A percentile compares a stretch with the other conserved stretches of the same genome.
These are phyloP conservation scores for Halocaridina rubra DNA, from an alignment of 2,888 invertebrate genomes.

Conservation along the genomic window DNA sequence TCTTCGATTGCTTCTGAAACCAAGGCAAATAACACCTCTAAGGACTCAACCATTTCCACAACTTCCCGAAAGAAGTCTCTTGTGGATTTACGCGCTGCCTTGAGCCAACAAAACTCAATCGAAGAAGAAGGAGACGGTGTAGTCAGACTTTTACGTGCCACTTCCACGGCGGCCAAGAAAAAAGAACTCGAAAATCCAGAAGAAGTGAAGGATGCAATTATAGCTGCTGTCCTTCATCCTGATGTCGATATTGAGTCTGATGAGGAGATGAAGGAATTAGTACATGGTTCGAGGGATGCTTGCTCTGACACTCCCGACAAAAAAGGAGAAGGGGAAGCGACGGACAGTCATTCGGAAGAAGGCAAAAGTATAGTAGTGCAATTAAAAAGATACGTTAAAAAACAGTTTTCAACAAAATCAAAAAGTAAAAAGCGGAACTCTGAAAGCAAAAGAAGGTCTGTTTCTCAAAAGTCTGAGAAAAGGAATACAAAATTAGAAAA, in stretches of 20 bases:
- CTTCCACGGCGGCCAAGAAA: constrained; percentile 34
- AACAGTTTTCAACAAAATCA: constrained; percentile 48
- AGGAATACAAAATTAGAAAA: background rate
- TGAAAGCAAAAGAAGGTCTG: constrained; percentile 65
- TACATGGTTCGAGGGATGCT: constrained; percentile 15
- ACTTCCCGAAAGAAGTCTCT: background rate
- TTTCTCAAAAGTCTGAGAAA: background rate
- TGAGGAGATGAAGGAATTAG: constrained; percentile 57
- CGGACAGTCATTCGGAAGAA: background rate
- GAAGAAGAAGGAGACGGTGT: constrained; percentile 6
- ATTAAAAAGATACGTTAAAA: constrained; percentile 57
- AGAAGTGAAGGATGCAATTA: constrained; percentile 58
- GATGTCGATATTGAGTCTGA: constrained; percentile 62
- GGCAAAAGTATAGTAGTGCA: constrained; percentile 56
- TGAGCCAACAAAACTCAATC: background rate
- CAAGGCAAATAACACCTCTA: background rate
- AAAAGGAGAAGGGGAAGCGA: background rate
- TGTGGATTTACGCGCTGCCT: background rate
- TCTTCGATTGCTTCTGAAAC: background rate
- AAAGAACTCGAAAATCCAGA: constrained; percentile 50
- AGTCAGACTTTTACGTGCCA: constrained; percentile 39
- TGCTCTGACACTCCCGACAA: background rate
- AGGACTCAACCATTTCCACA: background rate
- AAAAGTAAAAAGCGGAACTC: constrained; percentile 24
- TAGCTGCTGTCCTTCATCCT: constrained; percentile 57